phyloP scores from a whole-genome alignment of 1,140 invertebrate species.

The Sipha flava region DNA sequence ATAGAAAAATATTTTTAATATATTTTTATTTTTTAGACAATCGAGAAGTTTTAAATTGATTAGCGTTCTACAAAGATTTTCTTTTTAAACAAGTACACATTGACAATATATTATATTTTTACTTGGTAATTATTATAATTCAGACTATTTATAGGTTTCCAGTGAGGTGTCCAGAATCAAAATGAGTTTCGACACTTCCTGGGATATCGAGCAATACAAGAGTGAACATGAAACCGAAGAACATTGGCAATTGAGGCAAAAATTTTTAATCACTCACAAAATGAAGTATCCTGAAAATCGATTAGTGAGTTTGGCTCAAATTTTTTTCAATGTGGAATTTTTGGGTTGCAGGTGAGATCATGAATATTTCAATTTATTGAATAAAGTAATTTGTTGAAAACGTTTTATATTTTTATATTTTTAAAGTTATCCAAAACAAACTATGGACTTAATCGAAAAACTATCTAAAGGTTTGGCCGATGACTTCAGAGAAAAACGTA shows the following conservation, averaged over 20 bases:
- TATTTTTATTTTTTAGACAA: too few species aligned
- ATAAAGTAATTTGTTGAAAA: too few species aligned
- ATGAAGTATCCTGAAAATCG: constrained; percentile 61
- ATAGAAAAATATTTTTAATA: too few species aligned
- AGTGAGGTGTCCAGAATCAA: too few species aligned
- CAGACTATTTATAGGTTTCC: too few species aligned
- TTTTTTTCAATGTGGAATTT: constrained; percentile 73
- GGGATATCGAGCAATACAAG: constrained; percentile 57
- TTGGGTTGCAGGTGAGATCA: constrained; percentile 66
- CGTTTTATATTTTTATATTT: constrained; percentile 31
- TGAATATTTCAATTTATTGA: too few species aligned
- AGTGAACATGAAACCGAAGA: constrained; percentile 67
- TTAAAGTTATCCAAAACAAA: constrained; percentile 63
- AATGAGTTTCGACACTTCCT: constrained; percentile 42
- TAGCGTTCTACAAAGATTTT: too few species aligned
- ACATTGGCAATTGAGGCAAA: constrained; percentile 67
- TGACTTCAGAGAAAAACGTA: constrained; percentile 57
- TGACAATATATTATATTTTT: too few species aligned
- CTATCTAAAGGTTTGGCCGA: constrained; percentile 60
- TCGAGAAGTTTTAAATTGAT: too few species aligned
- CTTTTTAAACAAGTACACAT: too few species aligned
- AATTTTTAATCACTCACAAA: constrained; percentile 66
- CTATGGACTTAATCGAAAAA: constrained; percentile 66
- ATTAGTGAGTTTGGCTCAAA: constrained; percentile 71
- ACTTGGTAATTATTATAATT: too few species aligned